A percentile compares a stretch with the other conserved stretches of the same genome.
Conservation (phyloP, 2,113 vertebrate species). For the Rhinoderma darwinii region DNA sequence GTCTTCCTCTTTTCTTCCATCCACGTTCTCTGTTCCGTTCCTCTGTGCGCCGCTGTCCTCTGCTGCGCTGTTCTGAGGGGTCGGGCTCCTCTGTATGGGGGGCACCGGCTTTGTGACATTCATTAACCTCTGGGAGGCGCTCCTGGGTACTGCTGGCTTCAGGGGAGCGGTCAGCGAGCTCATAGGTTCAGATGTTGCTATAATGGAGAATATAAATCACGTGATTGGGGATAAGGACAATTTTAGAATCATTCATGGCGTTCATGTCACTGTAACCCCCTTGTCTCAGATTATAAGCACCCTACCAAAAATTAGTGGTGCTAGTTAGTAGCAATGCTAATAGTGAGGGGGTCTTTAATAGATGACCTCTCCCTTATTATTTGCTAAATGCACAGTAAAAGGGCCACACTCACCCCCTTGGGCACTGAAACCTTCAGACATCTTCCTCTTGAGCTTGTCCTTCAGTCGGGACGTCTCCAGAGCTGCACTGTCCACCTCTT, state of each 20-base stretch:
- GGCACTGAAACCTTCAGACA: conserved; percentile 60
- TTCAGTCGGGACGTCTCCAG: conserved; percentile 66
- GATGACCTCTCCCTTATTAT: background rate
- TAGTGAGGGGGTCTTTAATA: background rate
- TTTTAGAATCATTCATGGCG: too few relatives aligned
- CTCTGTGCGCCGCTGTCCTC: conserved; percentile 19
- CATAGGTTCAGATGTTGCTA: conserved; percentile 17
- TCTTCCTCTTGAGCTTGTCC: conserved; percentile 67
- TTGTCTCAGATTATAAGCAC: too few relatives aligned
- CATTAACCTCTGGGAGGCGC: conserved; percentile 64
- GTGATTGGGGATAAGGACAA: too few relatives aligned
- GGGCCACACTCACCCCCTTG: conserved; percentile 59
- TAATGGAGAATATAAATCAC: too few relatives aligned
- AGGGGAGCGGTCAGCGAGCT: conserved; percentile 21
- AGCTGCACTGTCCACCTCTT: conserved; percentile 59
- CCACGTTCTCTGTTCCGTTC: background rate
- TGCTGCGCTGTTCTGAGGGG: background rate
- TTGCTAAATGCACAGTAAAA: background rate
- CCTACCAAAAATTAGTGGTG: too few relatives aligned
- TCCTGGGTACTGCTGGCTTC: conserved; percentile 55
- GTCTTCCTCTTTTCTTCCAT: background rate
- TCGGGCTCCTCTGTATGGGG: conserved; percentile 64
- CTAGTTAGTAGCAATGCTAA: too few relatives aligned
- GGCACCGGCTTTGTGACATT: conserved; percentile 57
- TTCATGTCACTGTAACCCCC: too few relatives aligned